Evolutionary conservation across 2,797 vertebrate species (phyloP), one percentile per base, ranked within the genome.

Genomic region (Typhlichthys eigenmanni): DNA sequence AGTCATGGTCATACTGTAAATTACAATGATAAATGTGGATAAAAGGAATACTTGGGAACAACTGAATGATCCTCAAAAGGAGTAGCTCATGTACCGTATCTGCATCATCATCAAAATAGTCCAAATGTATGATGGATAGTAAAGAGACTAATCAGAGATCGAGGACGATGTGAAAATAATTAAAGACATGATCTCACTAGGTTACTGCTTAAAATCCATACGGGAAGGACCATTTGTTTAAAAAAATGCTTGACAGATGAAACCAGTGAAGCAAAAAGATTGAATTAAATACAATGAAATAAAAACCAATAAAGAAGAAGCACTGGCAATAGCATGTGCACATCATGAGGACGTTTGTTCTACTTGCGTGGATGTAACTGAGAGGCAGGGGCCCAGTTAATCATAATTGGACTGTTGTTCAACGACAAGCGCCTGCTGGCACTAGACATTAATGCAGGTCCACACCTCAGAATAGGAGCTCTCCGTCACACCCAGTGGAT

Each of bases 401-500:
- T 61, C 59, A 9, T 78, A 68, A 80, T 79, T 63, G 68, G 60
- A 74, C 63, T 64, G 77, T 71, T 76, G 82, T 80, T 74, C 46
- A 60, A 77, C n/a, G 51, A 72, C 61, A 67, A 76, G 72, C 62
- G 65, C 57, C 50, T 68, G 76, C 67, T 54, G 51, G 38, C 68
- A 17, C 54, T 38, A 0, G 65, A 71, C 75, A 47, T 72, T 74
- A 71, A 65, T 86, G 79, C 71, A 71, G 60, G 64, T 60, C 74
- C 77, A 70, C 64, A 62, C 70, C 62, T 76, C 29, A 3, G 62
- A 74, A 68, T 65, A 64, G 8, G 45, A 68, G 61, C 60, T 70
- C 80, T 78, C 72, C 60, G 76, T 84, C 83, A 75, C 81, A 74
- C 73, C 69, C 71, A 46, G 46, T 69, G 24, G 72, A 78, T 84